phyloP scores from a whole-genome alignment of 2,113 vertebrate genomes.

The Heliornis fulica region DNA sequence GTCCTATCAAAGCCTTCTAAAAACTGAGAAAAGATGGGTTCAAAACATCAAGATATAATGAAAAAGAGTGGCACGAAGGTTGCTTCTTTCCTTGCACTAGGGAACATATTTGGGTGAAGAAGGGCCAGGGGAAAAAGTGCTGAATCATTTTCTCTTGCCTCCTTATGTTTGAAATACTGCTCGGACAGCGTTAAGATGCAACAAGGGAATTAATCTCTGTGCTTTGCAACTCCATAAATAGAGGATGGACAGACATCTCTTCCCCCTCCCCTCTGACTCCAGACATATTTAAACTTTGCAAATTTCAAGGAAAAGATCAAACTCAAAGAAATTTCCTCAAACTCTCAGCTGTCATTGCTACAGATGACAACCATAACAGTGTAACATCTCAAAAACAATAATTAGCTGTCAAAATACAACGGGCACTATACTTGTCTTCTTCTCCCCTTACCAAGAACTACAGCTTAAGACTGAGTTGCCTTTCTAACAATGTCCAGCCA shows the following conservation, averaged over 20 bases:
- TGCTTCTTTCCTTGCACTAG: not conserved
- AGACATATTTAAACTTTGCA: not conserved
- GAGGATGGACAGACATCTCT: not conserved
- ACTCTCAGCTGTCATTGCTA: not conserved
- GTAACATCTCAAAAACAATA: not conserved
- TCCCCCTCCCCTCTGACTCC: rapidly evolving
- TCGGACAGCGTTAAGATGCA: not conserved
- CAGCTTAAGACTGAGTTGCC: not conserved
- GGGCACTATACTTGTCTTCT: not conserved
- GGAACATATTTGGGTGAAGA: not conserved
- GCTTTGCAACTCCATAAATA: not conserved
- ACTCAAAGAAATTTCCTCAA: not conserved
- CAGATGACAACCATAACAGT: not conserved
- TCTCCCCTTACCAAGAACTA: not conserved
- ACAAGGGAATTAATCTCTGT: not conserved
- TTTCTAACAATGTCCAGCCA: not conserved
- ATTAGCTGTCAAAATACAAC: not conserved
- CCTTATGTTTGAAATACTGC: not conserved
- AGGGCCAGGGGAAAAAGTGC: not conserved
- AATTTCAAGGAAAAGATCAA: not conserved
- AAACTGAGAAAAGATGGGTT: not conserved
- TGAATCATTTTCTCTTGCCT: not conserved
- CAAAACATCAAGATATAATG: not conserved
- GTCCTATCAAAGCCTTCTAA: not conserved
- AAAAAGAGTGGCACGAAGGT: not conserved